phyloP scores from a whole-genome alignment of 2,888 invertebrate genomes.

The Acanthacorydalis orientalis region DNA sequence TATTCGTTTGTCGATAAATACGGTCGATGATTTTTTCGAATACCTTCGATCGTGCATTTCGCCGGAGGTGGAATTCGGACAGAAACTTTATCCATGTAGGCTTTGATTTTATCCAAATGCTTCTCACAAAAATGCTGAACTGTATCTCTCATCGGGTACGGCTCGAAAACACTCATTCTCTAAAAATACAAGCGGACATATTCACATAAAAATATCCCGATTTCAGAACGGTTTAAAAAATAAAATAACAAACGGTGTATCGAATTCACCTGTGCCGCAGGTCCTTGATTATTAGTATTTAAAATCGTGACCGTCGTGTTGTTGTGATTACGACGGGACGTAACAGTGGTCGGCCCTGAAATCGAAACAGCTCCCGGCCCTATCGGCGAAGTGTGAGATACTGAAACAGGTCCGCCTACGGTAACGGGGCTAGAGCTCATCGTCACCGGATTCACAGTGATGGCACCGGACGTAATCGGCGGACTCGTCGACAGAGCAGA shows the following conservation, averaged over 20 bases:
- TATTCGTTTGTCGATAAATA: constrained; percentile 2
- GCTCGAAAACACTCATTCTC: constrained; percentile 74
- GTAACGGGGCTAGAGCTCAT: constrained; percentile 21
- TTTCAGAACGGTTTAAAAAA: neutral
- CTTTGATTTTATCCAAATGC: constrained; percentile 78
- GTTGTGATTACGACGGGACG: constrained; percentile 39
- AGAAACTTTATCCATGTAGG: constrained; percentile 77
- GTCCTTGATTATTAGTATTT: constrained; percentile 31
- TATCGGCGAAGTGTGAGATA: constrained; percentile 23
- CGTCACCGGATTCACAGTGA: constrained; percentile 24
- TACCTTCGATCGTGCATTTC: constrained; percentile 86
- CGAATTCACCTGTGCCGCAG: neutral
- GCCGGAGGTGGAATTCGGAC: constrained; percentile 76
- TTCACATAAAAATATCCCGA: neutral
- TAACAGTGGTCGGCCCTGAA: constrained; percentile 44
- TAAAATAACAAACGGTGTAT: neutral
- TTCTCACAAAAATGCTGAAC: constrained; percentile 95
- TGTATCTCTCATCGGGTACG: constrained; percentile 79
- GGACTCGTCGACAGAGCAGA: constrained; percentile 1
- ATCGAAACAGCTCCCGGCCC: constrained; percentile 29
- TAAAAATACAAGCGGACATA: constrained; percentile 20
- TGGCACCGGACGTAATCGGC: constrained; percentile 14
- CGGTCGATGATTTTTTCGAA: constrained; percentile 13
- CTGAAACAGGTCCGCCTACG: constrained; percentile 1
- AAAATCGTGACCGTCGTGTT: constrained; percentile 67